Base-by-base conservation (phyloP, 1,140 invertebrate species). In the Alviniconcha marisindica region DNA sequence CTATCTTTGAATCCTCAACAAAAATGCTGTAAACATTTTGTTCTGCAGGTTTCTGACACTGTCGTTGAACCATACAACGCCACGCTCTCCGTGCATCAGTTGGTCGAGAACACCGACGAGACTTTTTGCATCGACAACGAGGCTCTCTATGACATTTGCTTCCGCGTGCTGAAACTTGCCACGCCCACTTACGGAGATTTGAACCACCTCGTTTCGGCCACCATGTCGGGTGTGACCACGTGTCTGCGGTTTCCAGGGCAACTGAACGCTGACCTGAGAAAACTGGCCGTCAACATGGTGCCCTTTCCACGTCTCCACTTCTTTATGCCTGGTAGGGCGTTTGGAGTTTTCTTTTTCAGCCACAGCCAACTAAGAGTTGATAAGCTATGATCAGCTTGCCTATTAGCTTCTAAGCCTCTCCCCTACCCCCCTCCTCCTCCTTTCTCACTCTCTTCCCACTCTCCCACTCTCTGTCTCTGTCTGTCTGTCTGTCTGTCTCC, bases 241-340 rank as follows among this genome's bases (percentile, higher is more conserved):
- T 95, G 94, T 89, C 91, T 94, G 69, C 91, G 95, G 60, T 96
- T 96, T 91, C 96, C 96, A 5, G 96, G 97, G 84, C 97, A 97
- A 91, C 91, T 97, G 85, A 98, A 97, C 90, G 96, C 96, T 12
- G 97, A 97, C 94, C 93, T 98, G 38, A 93, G 96, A 14, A 97
- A 97, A 93, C 92, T 97, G 60, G 96, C 96, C 15, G 96, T 97
- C 36, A 97, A 97, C 89, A 96, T 96, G 96, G 91, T 92, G 18
- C 91, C 90, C 15, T 96, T 96, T 91, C 96, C 96, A 38, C 93
- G 95, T 33, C 93, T 97, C 0, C 96, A 97, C 89, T 97, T 97
- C 94, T 96, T 97, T 89, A 96, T 97, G 94, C 96, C 96, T 1
- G 96, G 73, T 76, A 51, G 7, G 10, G 36, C 12, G 15, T 24